Evolutionary conservation across 2,113 vertebrate genomes (phyloP), one percentile per base, ranked within the genome.

Genomic region (Epinephelus moara): DNA sequence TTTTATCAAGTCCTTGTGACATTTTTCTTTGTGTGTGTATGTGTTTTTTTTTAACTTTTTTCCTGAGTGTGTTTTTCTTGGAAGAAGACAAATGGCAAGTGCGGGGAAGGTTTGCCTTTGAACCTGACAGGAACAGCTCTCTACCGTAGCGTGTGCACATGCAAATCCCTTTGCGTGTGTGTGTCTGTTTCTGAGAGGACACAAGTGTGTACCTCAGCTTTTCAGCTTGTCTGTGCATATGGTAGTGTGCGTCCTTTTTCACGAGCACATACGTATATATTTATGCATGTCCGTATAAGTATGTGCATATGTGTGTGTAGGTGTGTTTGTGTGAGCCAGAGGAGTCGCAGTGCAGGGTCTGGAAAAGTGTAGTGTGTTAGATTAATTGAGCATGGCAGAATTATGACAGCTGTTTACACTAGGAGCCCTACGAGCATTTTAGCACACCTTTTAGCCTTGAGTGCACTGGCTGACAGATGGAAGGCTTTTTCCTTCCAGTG

Each of bases 381-480:
- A 93, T 95, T 94, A 94, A 95, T 95, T 95, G 94, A 94, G 90
- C 94, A 86, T 94, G 95, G 94, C 94, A 95, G 94, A 94, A 94
- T 94, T 93, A 94, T 95, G 95, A 94, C 94, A 94, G 93, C 90
- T 95, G 95, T 96, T 96, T 96, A 96, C 94, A 94, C 93, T 90
- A 87, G 88, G 85, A 92, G 82, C 89, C 90, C 89, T 91, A 92
- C 74, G 70, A 94, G 91, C 88, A 92, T 95, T 95, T 95, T 90
- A 94, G 90, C 91, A 93, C 93, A 94, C 91, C 94, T 95, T 93
- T 94, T 93, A 95, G 91, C 92, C 93, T 91, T 88, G 93, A 94
- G 93, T 94, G 91, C 89, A 86, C 85, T 75, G 79, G 88, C 90
- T 93, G 93, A 94, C 93, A 94, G 92, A 94, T 93, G 91, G 91